These are phyloP conservation scores for Parambassis ranga DNA, from an alignment of 2,797 vertebrate genomes.

Conservation along the genomic window DNA sequence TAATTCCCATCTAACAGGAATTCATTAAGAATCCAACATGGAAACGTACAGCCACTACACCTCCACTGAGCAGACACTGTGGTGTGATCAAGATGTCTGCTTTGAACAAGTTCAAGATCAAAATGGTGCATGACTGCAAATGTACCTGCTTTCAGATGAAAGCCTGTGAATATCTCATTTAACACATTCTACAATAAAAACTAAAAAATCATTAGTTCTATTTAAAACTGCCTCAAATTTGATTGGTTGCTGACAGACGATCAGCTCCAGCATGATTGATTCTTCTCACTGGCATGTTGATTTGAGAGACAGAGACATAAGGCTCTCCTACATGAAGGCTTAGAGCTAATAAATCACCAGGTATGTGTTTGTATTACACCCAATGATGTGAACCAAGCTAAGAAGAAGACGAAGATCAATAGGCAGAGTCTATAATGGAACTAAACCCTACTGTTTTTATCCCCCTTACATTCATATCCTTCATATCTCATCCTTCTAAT, in stretches of 20 bases:
- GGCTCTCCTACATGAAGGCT: neutral
- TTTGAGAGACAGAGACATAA: neutral
- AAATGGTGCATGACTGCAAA: neutral
- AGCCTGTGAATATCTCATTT: too few relatives aligned
- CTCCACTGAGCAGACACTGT: too few relatives aligned
- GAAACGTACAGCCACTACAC: too few relatives aligned
- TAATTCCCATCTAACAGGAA: too few relatives aligned
- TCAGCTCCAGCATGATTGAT: neutral
- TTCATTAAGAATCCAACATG: too few relatives aligned
- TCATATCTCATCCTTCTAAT: neutral
- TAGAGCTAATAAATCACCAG: neutral
- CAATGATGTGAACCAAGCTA: neutral
- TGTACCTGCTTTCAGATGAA: too few relatives aligned
- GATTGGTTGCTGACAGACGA: neutral
- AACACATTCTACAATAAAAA: too few relatives aligned
- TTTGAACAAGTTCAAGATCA: neutral
- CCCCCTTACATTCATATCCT: neutral
- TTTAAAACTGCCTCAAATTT: neutral
- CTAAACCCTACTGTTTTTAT: conserved; percentile 8
- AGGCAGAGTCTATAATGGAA: conserved; percentile 5
- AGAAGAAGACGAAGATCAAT: conserved; percentile 7
- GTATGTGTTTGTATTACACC: neutral
- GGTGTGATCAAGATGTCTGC: too few relatives aligned
- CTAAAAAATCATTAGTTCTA: neutral
- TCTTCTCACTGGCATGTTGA: neutral